Evolutionary conservation across 2,113 vertebrate species (phyloP).

Genomic region (Eclectus roratus): DNA sequence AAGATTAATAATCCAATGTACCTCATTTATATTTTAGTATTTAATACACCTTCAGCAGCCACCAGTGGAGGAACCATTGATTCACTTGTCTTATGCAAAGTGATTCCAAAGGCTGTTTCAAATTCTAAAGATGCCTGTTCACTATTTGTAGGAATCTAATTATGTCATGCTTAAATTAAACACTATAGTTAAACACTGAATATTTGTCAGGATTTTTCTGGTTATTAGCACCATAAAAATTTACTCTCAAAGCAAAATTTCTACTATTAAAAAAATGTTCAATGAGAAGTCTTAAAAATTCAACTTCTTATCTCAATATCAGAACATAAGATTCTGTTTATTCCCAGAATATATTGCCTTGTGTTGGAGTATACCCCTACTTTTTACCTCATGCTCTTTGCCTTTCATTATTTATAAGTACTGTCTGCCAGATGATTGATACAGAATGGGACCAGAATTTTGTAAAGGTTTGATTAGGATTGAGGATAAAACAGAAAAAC

Average conservation of each 20-base stretch:
- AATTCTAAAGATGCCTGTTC: background rate
- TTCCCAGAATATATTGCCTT: background rate
- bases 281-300: background rate
- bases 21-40: background rate
- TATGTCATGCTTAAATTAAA: background rate
- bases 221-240: background rate
- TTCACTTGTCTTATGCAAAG: background rate
- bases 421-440: background rate
- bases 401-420: background rate
- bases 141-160: background rate
- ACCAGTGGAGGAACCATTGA: background rate
- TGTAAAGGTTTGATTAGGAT: background rate
- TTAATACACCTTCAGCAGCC: background rate
- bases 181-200: background rate
- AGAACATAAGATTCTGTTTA: background rate
- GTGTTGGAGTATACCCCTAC: fast-evolving
- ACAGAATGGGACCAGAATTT: background rate
- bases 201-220: background rate
- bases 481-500: background rate
- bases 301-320: background rate
- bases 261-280: background rate
- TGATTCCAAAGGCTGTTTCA: background rate
- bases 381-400: background rate
- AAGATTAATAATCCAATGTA: background rate
- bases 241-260: background rate